Evolutionary conservation across 2,888 invertebrate genomes (phyloP), one percentile per base, ranked within the genome.

Genomic region (Hypena proboscidalis): DNA sequence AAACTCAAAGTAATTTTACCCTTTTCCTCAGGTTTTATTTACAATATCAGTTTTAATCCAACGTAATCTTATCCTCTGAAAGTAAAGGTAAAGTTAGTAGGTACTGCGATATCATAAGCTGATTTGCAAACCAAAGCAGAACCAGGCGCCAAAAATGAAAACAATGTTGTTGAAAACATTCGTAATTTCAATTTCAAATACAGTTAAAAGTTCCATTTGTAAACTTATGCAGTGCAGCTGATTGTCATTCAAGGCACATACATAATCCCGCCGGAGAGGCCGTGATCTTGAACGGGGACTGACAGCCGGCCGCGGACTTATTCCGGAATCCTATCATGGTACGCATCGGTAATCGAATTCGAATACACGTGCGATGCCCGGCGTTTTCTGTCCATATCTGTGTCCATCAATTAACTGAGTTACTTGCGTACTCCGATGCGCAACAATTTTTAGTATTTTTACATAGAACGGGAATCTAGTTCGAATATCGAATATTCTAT

Each of bases 171-270:
- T 59, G 58, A 65, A 70, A 72, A 72, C 68, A 74, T 57, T 55
- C 55, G 64, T 62, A 61, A 74, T 70, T 69, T 65, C 69, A 71
- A 74, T 76, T 77, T 73, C 68, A 77, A 76, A 76, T 70, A 61
- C 66, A 69, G 69, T 70, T 70, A 72, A 74, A 71, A 59, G 66
- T 74, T 70, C 64, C 63, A 70, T 70, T 75, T 76, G 71, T 74
- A 62, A 67, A 74, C 64, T 70, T 72, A 71, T 79, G 74, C 77
- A 67, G 69, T 75, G 72, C 64, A 72, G 66, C 77, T 83, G 77
- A 82, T 85, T 86, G 81, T 75, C 76, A 85, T 85, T 83, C 85
- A 65, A 63, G 58, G 70, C 81, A 80, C 84, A 82, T 79, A 79
- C 78, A 75, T 82, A 84, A 85, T 85, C 80, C 77, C 70, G 63